These are phyloP conservation scores for Harpagifer antarcticus DNA, from an alignment of 2,797 vertebrate genomes.

Conservation along the genomic window DNA sequence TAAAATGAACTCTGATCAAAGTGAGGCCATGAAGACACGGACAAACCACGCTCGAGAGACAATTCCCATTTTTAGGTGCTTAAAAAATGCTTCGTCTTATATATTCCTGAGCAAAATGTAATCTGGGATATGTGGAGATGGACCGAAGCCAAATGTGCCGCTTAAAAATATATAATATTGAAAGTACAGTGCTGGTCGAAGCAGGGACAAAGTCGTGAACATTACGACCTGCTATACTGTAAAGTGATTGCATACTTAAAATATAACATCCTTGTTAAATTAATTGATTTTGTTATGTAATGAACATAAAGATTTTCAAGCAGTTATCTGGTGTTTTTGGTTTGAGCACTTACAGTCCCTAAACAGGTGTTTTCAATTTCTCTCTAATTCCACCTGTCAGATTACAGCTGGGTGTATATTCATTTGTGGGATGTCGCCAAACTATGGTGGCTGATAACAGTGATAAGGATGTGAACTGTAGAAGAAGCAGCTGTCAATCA, in stretches of 20 bases:
- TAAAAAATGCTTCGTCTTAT: constrained; percentile 30
- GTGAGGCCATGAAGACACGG: constrained; percentile 24
- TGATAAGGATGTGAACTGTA: background rate
- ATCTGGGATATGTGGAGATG: constrained; percentile 51
- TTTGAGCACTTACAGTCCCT: background rate
- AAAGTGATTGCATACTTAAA: constrained; percentile 5
- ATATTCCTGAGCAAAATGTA: constrained; percentile 46
- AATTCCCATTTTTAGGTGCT: constrained; percentile 42
- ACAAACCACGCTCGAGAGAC: constrained; percentile 28
- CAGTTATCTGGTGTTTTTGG: background rate
- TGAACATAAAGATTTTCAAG: background rate
- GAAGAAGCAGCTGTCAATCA: constrained; percentile 10
- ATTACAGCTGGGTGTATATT: background rate
- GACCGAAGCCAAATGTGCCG: constrained; percentile 45
- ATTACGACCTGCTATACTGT: constrained; percentile 5
- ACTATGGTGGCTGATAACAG: background rate
- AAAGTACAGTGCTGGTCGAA: constrained; percentile 3
- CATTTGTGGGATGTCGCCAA: background rate
- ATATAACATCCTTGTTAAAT: background rate
- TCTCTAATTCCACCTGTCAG: background rate
- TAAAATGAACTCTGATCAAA: constrained; percentile 38
- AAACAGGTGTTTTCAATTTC: constrained; percentile 5
- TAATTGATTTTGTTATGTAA: background rate
- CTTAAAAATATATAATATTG: constrained; percentile 28
- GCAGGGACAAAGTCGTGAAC: constrained; percentile 17